Percentiles rank a stretch among this genome's conserved stretches.
Conservation (phyloP, 2,113 vertebrate genomes). For the Myrmecophaga tridactyla region DNA sequence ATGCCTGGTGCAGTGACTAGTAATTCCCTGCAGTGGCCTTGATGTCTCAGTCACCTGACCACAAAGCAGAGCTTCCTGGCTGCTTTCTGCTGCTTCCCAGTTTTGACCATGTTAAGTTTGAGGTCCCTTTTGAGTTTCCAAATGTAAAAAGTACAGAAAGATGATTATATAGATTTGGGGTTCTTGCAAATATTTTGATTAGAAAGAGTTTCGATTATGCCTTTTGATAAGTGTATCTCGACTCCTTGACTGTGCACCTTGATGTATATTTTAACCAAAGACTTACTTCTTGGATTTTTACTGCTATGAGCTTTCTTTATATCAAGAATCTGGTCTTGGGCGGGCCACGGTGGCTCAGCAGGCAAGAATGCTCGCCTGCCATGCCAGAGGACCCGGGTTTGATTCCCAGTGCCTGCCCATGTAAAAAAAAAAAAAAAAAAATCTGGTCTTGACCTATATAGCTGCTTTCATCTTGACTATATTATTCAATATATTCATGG, state of each 20-base stretch:
- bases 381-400: no score
- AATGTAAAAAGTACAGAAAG: not conserved
- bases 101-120: not conserved
- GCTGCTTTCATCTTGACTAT: not conserved
- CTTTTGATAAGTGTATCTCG: slow-evolving; percentile 2
- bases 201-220: not conserved
- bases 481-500: not conserved
- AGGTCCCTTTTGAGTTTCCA: not conserved
- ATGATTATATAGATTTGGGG: not conserved
- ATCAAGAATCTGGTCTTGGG: not conserved
- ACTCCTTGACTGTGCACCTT: not conserved
- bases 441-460: not conserved
- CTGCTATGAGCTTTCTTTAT: slow-evolving; percentile 1
- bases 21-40: not conserved
- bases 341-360: no score
- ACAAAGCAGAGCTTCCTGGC: not conserved
- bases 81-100: not conserved
- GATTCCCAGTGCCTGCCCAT: no score
- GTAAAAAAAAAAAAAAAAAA: no score
- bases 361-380: no score
- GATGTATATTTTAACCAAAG: no score
- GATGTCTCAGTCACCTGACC: not conserved
- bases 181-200: not conserved
- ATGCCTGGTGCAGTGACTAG: not conserved
- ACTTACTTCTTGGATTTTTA: not conserved